Percentiles rank a stretch among this genome's conserved stretches.
phyloP scores from a whole-genome alignment of 1,140 invertebrate species.

The Ectropis grisescens region DNA sequence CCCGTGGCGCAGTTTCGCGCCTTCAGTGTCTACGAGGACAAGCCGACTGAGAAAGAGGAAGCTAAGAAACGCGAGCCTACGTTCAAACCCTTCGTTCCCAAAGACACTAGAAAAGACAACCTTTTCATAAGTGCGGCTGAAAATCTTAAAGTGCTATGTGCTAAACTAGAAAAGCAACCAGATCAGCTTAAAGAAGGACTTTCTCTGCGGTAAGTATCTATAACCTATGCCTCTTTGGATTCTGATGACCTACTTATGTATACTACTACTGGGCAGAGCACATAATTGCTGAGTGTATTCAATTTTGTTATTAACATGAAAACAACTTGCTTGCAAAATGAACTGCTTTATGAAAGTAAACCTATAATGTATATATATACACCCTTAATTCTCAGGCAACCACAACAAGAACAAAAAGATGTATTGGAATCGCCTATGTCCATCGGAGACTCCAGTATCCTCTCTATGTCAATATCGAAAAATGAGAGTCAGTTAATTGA shows the following conservation, averaged over 20 bases:
- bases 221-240: background rate
- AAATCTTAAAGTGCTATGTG: slow-evolving; percentile 42
- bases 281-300: no score
- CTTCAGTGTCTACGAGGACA: slow-evolving; percentile 82
- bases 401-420: slow-evolving; percentile 56
- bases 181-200: slow-evolving; percentile 31
- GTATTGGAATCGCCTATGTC: slow-evolving; percentile 61
- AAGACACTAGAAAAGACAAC: slow-evolving; percentile 52
- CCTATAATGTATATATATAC: no score
- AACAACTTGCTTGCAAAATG: no score
- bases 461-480: slow-evolving; percentile 56
- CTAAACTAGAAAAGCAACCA: slow-evolving; percentile 42
- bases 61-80: slow-evolving; percentile 62
- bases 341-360: no score
- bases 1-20: slow-evolving; percentile 78
- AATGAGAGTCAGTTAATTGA: slow-evolving; percentile 44
- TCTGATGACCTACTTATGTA: no score
- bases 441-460: slow-evolving; percentile 48
- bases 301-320: no score
- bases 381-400: slow-evolving; percentile 26
- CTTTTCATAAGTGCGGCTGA: slow-evolving; percentile 46
- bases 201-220: slow-evolving; percentile 23
- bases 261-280: no score
- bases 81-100: slow-evolving; percentile 46
- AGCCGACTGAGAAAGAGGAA: slow-evolving; percentile 64